Percentiles rank a stretch among this genome's conserved stretches.
Evolutionary conservation across 2,888 invertebrate genomes (phyloP).

Genomic region (Camponotus fellah): DNA sequence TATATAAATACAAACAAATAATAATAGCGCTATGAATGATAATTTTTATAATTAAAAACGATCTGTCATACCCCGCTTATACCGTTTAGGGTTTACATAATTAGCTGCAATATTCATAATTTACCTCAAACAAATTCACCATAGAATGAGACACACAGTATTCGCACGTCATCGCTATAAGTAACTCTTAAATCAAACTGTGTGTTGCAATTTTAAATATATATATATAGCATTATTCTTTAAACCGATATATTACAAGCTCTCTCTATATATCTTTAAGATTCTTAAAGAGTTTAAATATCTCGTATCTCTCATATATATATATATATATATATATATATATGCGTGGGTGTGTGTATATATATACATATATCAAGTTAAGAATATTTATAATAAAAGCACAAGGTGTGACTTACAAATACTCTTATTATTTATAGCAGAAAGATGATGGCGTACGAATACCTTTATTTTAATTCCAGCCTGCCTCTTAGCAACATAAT

Average conservation of each 20-base stretch:
- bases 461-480: slow-evolving; percentile 23
- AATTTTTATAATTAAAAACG: slow-evolving; percentile 44
- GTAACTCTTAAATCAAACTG: slow-evolving; percentile 20
- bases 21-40: slow-evolving; percentile 44
- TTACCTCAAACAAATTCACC: slow-evolving; percentile 39
- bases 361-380: slow-evolving; percentile 23
- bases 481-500: slow-evolving; percentile 42
- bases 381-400: slow-evolving; percentile 26
- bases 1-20: slow-evolving; percentile 57
- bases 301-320: not conserved
- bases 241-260: slow-evolving; percentile 4
- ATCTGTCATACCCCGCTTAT: slow-evolving; percentile 54
- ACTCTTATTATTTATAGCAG: slow-evolving; percentile 38
- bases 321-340: not conserved
- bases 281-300: slow-evolving; percentile 23
- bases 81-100: slow-evolving; percentile 55
- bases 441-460: slow-evolving; percentile 39
- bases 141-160: slow-evolving; percentile 42
- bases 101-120: slow-evolving; percentile 51
- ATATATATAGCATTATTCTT: not conserved
- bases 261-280: not conserved
- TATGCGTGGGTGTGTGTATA: no score
- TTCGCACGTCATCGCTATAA: slow-evolving; percentile 52
- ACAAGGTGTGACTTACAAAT: slow-evolving; percentile 3
- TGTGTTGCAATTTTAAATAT: not conserved